Evolutionary conservation across 2,888 invertebrate species (phyloP).

Genomic region (Mimachlamys varia): DNA sequence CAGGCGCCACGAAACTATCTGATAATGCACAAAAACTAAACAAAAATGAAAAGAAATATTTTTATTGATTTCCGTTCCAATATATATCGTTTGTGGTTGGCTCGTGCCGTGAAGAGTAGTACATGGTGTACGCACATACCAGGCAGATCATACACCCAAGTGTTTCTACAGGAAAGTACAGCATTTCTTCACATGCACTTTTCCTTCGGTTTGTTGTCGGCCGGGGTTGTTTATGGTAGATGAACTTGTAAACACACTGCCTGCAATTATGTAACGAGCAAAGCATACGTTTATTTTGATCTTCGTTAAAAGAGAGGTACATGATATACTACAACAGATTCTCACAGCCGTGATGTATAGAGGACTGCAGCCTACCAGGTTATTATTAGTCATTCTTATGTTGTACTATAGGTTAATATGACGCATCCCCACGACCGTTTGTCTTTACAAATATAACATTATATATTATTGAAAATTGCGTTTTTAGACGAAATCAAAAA

Average conservation of each 20-base stretch:
- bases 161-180: not conserved
- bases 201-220: not conserved
- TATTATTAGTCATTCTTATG: no score
- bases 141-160: not conserved
- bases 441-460: no score
- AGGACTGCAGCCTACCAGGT: no score
- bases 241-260: not conserved
- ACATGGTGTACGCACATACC: not conserved
- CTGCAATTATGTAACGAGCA: not conserved
- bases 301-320: conserved; percentile 5
- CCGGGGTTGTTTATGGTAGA: not conserved
- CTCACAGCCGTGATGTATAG: no score
- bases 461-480: no score
- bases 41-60: not conserved
- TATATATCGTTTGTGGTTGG: not conserved
- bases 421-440: no score
- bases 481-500: no score
- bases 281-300: not conserved
- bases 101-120: not conserved
- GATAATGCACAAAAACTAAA: not conserved
- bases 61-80: not conserved
- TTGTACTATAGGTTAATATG: no score
- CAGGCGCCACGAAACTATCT: conserved; percentile 1
- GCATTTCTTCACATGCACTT: not conserved
- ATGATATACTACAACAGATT: not conserved